Evolutionary conservation across 2,888 invertebrate species (phyloP), one percentile per base, ranked within the genome.

Genomic region (Plagiodera versicolora): DNA sequence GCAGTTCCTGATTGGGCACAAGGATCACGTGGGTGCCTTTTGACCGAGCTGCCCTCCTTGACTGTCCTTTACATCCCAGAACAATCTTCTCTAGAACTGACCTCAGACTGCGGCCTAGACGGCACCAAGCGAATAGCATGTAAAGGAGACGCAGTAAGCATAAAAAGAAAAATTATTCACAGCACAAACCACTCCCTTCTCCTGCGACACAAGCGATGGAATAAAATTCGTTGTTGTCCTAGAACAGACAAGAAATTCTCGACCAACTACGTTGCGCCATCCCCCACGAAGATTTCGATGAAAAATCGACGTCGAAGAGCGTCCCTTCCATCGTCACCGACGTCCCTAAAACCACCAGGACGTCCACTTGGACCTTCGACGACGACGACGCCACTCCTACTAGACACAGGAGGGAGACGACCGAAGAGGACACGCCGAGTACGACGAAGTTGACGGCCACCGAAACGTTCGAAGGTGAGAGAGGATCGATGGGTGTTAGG

Each of bases 1-100:
- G 6, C 80, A 91, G 91, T 91, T 66, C 91, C 91, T 24, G 84
- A 85, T 70, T 91, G 91, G 91, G 90, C 90, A n/a, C 79, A 82
- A 53, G 81, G 81, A 35, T 84, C 85, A 32, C 86, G 86, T 68
- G 88, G 89, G 24, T 91, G 91, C 75, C 86, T 90, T 79, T 81
- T 90, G 59, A 86, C 86, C 68, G 88, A 88, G 60, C 80, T 90
- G 68, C 89, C 90, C 3, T 89, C 89, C 30, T 80, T 90, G 66
- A 91, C 90, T 0, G 87, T 89, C 66, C 83, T 90, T 60, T 91
- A 89, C 75, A 83, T 90, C 74, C 90, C 90, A 24, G 91, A 91
- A 75, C 88, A 89, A 74, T 89, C 89, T 32, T 89, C 89, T 49
- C 86, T 91, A 53, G 90, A 89, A 77, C 81, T 91, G 57, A 89